A percentile compares a stretch with the other conserved stretches of the same genome.
Evolutionary conservation across 2,113 vertebrate genomes (phyloP).

Genomic region (Noctilio leporinus): DNA sequence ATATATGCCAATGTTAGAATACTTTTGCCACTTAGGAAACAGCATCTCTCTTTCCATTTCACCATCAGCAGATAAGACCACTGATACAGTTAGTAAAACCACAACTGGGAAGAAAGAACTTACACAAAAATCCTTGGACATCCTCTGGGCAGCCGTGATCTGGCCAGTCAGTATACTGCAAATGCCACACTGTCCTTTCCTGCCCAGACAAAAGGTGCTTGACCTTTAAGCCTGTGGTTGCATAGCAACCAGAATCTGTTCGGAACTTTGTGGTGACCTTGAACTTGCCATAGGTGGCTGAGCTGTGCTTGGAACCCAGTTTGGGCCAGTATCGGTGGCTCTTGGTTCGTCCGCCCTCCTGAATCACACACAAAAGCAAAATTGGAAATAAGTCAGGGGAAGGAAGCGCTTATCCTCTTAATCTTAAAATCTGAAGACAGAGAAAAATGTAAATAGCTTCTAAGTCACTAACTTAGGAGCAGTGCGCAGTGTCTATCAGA

Average conservation of each 20-base stretch:
- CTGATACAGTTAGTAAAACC: background rate
- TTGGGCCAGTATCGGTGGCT: slow-evolving; percentile 90
- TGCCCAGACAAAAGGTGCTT: slow-evolving; percentile 87
- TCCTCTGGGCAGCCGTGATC: slow-evolving; percentile 94
- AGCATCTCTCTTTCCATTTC: background rate
- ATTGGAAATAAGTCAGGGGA: background rate
- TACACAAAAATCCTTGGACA: slow-evolving; percentile 92
- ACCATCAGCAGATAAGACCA: background rate
- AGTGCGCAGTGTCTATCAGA: background rate
- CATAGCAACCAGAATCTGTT: slow-evolving; percentile 88
- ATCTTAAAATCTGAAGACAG: background rate
- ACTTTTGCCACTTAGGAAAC: background rate
- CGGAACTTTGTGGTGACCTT: slow-evolving; percentile 90
- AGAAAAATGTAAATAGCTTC: background rate
- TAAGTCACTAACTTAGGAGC: background rate
- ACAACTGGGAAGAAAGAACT: slow-evolving; percentile 62
- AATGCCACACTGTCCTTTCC: slow-evolving; percentile 88
- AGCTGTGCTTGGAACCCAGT: slow-evolving; percentile 87
- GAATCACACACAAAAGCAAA: slow-evolving; percentile 44
- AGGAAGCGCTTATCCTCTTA: background rate
- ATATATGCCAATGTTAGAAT: background rate
- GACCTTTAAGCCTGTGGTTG: slow-evolving; percentile 88
- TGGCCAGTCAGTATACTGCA: slow-evolving; percentile 88
- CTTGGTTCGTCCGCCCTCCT: slow-evolving; percentile 87
- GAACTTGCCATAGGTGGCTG: slow-evolving; percentile 88